A percentile compares a stretch with the other conserved stretches of the same genome.
Conservation (phyloP, 1,140 invertebrate species). For the Eubasilissa regina region DNA sequence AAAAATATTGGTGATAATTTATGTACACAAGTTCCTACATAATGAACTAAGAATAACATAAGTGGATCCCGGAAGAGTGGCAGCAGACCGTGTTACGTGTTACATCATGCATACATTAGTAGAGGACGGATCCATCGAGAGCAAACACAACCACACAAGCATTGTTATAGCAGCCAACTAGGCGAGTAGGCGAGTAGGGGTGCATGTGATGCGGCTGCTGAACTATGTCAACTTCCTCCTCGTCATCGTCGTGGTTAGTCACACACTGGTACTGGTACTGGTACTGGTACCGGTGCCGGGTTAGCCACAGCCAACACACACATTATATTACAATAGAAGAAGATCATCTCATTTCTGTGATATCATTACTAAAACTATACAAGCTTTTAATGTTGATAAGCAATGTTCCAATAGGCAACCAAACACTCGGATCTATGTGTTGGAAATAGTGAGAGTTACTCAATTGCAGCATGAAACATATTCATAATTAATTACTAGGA, state of each 20-base stretch:
- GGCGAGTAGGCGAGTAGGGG: conserved; percentile 34
- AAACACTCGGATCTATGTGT: not conserved
- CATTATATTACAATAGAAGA: conserved; percentile 25
- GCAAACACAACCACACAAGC: conserved; percentile 56
- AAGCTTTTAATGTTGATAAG: conserved; percentile 46
- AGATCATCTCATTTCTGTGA: conserved; percentile 7
- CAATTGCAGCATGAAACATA: not conserved
- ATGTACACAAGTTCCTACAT: conserved; percentile 3
- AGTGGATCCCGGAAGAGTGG: not conserved
- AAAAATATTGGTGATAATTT: conserved; percentile 4
- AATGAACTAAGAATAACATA: too few species aligned
- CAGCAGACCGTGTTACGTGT: not conserved
- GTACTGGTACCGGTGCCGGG: too few species aligned
- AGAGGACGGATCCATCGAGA: conserved; percentile 50
- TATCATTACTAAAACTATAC: conserved; percentile 33
- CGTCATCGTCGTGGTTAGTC: conserved; percentile 51
- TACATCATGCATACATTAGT: conserved; percentile 59
- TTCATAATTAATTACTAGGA: not conserved
- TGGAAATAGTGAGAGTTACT: not conserved
- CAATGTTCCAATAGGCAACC: conserved; percentile 29
- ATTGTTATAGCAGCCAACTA: conserved; percentile 58
- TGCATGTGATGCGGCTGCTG: conserved; percentile 50
- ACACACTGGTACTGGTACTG: conserved; percentile 53
- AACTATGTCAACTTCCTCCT: not conserved
- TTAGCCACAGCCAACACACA: conserved; percentile 46